Evolutionary conservation across 2,113 vertebrate genomes (phyloP).

Genomic region (Brachirus orientalis): DNA sequence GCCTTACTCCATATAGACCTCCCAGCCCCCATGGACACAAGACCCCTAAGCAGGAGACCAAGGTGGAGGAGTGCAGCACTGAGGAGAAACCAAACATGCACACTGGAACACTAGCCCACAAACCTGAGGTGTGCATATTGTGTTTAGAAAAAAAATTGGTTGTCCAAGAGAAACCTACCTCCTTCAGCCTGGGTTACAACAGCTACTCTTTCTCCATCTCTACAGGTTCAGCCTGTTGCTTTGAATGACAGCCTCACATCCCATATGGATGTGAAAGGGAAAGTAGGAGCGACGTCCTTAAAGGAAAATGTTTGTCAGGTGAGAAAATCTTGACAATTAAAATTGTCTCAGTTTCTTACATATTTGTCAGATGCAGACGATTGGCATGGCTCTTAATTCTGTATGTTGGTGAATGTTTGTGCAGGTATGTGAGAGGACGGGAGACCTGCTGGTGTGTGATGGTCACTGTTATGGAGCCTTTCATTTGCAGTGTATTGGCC

Average conservation of each 20-base stretch:
- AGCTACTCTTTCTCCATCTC: not conserved
- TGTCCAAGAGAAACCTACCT: not conserved
- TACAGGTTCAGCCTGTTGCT: constrained; percentile 55
- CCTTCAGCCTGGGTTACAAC: not conserved
- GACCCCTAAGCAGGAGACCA: constrained; percentile 51
- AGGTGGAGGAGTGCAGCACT: constrained; percentile 48
- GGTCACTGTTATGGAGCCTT: constrained; percentile 98
- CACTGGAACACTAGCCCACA: constrained; percentile 62
- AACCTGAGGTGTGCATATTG: constrained; percentile 69
- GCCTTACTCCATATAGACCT: constrained; percentile 18
- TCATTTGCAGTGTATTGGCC: constrained; percentile 93
- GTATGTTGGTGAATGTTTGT: constrained; percentile 19
- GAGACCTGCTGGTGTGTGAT: constrained; percentile 94
- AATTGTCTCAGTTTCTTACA: not conserved
- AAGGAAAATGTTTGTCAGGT: constrained; percentile 99
- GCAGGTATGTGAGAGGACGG: constrained; percentile 94
- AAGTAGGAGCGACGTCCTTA: constrained; percentile 89
- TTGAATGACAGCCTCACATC: constrained; percentile 72
- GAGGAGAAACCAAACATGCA: constrained; percentile 45
- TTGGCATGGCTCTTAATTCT: too few species aligned
- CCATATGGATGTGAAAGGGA: constrained; percentile 85
- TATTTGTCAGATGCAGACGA: not conserved
- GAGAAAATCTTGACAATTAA: not conserved
- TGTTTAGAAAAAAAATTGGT: too few species aligned
- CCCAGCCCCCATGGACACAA: constrained; percentile 35